Evolutionary conservation across 2,113 vertebrate genomes (phyloP).

Genomic region (Struthidea cinerea): DNA sequence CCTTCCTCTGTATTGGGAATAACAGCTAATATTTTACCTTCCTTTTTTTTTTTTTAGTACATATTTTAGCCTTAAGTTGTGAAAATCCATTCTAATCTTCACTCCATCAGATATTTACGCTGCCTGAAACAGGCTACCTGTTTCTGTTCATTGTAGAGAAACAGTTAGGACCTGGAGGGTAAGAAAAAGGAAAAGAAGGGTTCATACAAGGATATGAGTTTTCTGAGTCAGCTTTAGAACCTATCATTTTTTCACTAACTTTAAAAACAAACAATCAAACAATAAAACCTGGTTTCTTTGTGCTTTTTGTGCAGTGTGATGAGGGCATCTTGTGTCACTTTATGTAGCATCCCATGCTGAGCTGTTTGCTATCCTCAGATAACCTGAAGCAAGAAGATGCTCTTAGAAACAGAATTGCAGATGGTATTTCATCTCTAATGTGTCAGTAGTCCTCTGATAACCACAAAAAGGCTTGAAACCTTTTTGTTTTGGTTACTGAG

Average conservation of each 20-base stretch:
- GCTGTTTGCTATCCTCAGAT: slow-evolving; percentile 5
- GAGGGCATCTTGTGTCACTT: neutral
- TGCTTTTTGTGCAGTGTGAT: neutral
- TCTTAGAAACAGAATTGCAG: neutral
- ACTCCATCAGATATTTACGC: neutral
- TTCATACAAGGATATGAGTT: neutral
- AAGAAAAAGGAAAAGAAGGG: neutral
- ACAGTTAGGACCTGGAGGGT: neutral
- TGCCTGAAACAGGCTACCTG: neutral
- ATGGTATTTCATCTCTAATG: neutral
- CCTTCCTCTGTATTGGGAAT: neutral
- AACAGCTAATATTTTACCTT: neutral
- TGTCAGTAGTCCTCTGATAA: neutral
- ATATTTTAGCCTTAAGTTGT: neutral
- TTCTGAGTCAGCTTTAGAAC: neutral
- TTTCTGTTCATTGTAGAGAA: neutral
- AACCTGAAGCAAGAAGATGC: neutral
- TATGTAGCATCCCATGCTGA: neutral
- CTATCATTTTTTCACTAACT: neutral
- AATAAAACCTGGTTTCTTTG: neutral
- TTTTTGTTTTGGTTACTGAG: neutral
- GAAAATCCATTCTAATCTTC: neutral
- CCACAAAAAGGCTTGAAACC: neutral
- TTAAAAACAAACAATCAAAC: neutral
- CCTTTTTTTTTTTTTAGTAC: neutral